Percentiles rank a stretch among this genome's conserved stretches.
phyloP scores from a whole-genome alignment of 2,888 invertebrate species.

The Orthosia gracilis region DNA sequence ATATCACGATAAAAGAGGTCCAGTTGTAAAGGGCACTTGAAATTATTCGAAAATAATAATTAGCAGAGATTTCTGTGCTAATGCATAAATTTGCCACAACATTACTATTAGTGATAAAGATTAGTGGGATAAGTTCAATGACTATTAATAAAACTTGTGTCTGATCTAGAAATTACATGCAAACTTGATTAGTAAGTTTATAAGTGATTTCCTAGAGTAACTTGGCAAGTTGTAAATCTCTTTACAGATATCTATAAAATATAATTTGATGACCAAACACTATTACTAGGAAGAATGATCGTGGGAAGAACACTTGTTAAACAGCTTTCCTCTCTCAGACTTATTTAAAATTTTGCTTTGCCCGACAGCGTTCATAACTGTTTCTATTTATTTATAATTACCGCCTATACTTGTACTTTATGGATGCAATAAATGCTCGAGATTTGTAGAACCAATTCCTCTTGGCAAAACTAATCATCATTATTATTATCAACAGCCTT shows the following conservation, averaged over 20 bases:
- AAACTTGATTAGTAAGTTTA: conserved; percentile 13
- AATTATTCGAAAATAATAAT: conserved; percentile 46
- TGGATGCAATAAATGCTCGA: no score
- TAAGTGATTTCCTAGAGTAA: conserved; percentile 3
- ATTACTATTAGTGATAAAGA: conserved; percentile 42
- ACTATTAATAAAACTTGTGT: conserved; percentile 23
- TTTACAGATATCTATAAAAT: not conserved
- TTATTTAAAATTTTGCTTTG: no score
- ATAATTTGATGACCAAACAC: conserved; percentile 19
- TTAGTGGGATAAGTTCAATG: conserved; percentile 38
- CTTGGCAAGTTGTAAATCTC: not conserved
- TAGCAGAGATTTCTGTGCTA: conserved; percentile 37
- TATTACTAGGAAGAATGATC: not conserved
- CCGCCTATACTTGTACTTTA: no score
- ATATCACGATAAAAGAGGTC: conserved; percentile 12
- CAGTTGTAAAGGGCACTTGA: conserved; percentile 52
- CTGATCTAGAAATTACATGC: conserved; percentile 20
- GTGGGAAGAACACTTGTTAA: not conserved
- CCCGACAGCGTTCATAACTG: no score
- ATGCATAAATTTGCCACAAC: conserved; percentile 46
- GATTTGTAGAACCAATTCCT: no score
- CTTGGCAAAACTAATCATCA: no score
- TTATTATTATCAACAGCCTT: no score
- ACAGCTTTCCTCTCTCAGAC: no score
- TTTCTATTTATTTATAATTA: no score